Evolutionary conservation across 2,888 invertebrate genomes (phyloP).

Genomic region (Gasteruption jaculator): DNA sequence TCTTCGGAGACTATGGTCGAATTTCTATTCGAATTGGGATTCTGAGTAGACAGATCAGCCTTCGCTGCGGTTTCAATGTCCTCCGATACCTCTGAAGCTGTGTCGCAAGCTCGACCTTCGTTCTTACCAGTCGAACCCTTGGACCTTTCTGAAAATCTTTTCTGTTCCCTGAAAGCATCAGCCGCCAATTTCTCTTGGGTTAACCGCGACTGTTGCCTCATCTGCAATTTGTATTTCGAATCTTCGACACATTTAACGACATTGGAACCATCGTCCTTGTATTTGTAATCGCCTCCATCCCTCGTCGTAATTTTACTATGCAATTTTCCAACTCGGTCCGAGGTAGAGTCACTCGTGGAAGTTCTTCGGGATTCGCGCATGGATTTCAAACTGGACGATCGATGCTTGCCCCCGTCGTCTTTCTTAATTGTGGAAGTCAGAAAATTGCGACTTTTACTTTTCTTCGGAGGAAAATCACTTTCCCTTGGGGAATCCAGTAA

Average conservation of each 20-base stretch:
- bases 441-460: constrained; percentile 36
- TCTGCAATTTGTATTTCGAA: constrained; percentile 29
- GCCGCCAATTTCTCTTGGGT: constrained; percentile 23
- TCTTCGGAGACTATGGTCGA: background rate
- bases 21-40: constrained; percentile 27
- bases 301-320: constrained; percentile 33
- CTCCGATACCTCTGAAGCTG: constrained; percentile 35
- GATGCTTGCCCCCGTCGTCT: constrained; percentile 37
- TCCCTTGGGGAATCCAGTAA: constrained; percentile 28
- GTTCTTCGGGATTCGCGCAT: constrained; percentile 34
- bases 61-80: constrained; percentile 32
- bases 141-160: constrained; percentile 33
- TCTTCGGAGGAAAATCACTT: constrained; percentile 32
- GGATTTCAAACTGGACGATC: constrained; percentile 29
- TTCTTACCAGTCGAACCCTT: constrained; percentile 32
- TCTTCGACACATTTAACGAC: constrained; percentile 33
- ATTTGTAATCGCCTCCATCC: constrained; percentile 33
- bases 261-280: constrained; percentile 34
- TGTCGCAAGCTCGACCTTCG: constrained; percentile 27
- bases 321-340: constrained; percentile 24
- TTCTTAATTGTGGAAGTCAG: constrained; percentile 36
- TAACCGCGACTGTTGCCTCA: constrained; percentile 21
- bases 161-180: constrained; percentile 27
- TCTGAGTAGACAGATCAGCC: no score
- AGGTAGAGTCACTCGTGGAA: constrained; percentile 37